Conservation (phyloP, 2,888 invertebrate genomes). For the Drosophila pegasa region DNA sequence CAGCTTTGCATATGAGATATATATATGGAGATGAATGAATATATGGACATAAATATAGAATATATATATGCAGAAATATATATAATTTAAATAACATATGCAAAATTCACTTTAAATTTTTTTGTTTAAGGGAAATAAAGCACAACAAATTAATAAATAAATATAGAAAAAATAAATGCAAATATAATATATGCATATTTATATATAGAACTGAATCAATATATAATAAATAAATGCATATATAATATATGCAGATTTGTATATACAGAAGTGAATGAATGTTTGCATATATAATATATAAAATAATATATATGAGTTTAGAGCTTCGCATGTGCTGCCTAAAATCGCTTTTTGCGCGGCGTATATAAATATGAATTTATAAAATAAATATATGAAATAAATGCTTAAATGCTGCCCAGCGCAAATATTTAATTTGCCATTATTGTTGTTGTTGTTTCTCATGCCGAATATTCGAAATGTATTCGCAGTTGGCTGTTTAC, state of each 20-base stretch:
- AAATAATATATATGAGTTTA: background rate
- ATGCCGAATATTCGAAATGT: constrained; percentile 38
- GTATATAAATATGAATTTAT: constrained; percentile 18
- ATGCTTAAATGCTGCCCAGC: constrained; percentile 50
- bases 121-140: too few species aligned
- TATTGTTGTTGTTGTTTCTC: constrained; percentile 32
- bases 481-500: constrained; percentile 54
- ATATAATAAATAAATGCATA: background rate
- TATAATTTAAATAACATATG: too few species aligned
- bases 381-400: constrained; percentile 49
- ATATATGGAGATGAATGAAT: background rate
- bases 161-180: too few species aligned
- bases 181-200: constrained; percentile 19
- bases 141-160: too few species aligned
- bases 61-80: constrained; percentile 23
- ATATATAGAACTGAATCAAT: background rate
- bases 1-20: constrained; percentile 16
- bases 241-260: constrained; percentile 18
- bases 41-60: background rate
- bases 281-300: constrained; percentile 24
- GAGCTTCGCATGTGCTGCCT: constrained; percentile 35
- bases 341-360: constrained; percentile 35
- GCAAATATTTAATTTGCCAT: constrained; percentile 64
- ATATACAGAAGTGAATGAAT: too few species aligned
- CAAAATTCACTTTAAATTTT: too few species aligned